Evolutionary conservation across 2,113 vertebrate genomes (phyloP), one percentile per base, ranked within the genome.

Genomic region (Vidua macroura): DNA sequence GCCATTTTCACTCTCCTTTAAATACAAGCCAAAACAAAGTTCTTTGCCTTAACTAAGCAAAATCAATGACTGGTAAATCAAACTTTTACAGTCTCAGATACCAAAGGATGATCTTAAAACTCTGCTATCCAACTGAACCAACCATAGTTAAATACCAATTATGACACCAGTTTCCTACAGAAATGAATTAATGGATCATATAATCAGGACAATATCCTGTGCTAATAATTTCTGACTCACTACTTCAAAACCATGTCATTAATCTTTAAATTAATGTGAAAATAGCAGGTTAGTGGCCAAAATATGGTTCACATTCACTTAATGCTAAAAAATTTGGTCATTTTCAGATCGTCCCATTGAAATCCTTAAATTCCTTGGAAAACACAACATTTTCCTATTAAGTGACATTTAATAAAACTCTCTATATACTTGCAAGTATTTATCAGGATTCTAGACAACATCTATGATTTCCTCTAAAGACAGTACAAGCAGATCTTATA

Each of bases 401-500:
- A 90, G 51, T 84, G 37, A 52, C 16, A 70, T 44, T 66, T 86
- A 82, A 69, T 77, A 67, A 41, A 90, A 58, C 7, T 51, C 85
- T 82, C 88, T 83, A 21, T 70, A 23, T 63, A 86, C 95, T 62
- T 92, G 28, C 31, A 86, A 86, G 85, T 89, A 94, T 90, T 97
- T 95, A 85, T 73, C 82, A 80, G 69, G 76, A 83, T 90, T 88
- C 92, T 67, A 96, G 90, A 93, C 91, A 96, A 83, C n/a, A 94
- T 78, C 66, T 55, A 41, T 53, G 77, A 96, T 79, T 97, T 90
- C 85, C 43, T 77, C 70, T 64, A 13, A 93, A 81, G 79, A 88
- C 31, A 92, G 83, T 24, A 87, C 52, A 58, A 78, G 52, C 66
- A 94, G 70, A 60, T 80, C 63, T 93, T 76, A 64, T 6, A 69